Evolutionary conservation across 37 sponge, comb jelly and placozoan species (phyloP).

Genomic region (Diacarnus erythraeanus): DNA sequence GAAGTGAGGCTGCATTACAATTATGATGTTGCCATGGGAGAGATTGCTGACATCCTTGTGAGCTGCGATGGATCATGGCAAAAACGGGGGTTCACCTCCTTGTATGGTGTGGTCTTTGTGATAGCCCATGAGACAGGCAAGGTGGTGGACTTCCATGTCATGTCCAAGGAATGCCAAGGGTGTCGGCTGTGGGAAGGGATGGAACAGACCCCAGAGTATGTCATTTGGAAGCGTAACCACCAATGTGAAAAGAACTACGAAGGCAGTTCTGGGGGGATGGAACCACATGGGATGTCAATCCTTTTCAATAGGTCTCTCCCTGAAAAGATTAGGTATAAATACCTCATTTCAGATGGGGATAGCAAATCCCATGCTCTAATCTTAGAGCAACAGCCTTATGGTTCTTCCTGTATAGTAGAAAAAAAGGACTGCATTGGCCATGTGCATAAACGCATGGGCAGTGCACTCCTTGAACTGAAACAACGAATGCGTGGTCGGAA

Average conservation of each 20-base stretch:
- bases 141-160: constrained; percentile 22
- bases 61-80: too few relatives aligned
- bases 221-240: too few relatives aligned
- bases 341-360: constrained; percentile 19
- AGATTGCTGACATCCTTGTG: too few relatives aligned
- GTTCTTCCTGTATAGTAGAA: constrained; percentile 6
- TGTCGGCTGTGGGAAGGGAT: neutral
- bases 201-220: too few relatives aligned
- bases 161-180: constrained; percentile 15
- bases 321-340: neutral
- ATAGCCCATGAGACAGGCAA: constrained; percentile 14
- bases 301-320: neutral
- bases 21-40: too few relatives aligned
- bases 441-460: constrained; percentile 37
- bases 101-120: constrained; percentile 16
- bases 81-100: constrained; percentile 19
- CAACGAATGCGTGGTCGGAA: constrained; percentile 3
- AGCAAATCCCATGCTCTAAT: constrained; percentile 2
- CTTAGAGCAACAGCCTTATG: constrained; percentile 25
- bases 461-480: constrained; percentile 11
- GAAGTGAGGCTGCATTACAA: neutral
- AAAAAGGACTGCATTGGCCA: constrained; percentile 41
- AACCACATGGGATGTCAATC: neutral
- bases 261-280: constrained; percentile 31
- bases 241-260: too few relatives aligned